Base-by-base conservation (phyloP, 1,140 invertebrate species). In the Neodiprion virginianus region DNA sequence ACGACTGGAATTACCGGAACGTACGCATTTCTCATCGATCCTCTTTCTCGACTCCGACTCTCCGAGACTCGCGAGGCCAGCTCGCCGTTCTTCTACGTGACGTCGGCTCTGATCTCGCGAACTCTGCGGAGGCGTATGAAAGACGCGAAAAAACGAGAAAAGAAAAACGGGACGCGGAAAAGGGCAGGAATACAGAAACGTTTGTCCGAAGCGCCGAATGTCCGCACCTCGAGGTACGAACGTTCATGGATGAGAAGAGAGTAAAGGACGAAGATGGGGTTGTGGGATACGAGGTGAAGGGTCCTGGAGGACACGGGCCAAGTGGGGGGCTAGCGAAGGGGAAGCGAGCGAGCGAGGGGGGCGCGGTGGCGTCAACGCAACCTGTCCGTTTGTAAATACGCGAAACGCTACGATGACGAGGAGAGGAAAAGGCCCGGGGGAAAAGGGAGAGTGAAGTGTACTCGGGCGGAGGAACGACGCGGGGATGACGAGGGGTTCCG, bases 1-100 rank as follows among this genome's bases (percentile, higher is more conserved):
- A 7, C 17, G 48, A 23, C 50, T 12, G 67, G 67, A 74, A 49
- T 68, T 68, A 65, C 48, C 67, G 12, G 67, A 48, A 66, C 74
- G 50, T 48, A 68, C 67, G 69, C 70, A 72, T 70, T 70, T 73
- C 72, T 69, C 67, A 53, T 69, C 23, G 50, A 23, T 73, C 21
- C 72, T 40, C 48, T 9, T 40, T 67, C 69, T 68, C 71, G 21
- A 61, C 69, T 71, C 67, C 49, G 68, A 40, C 28, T 40, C 5
- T 40, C 28, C 28, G 28, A 40, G 28, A 5, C 28, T 40, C 28
- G 28, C 28, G 28, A 40, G 28, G 28, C 5, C 28, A 5, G 28
- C 5, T 40, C 28, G 28, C 28, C 5, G 28, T 40, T 75, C 71
- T 75, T 61, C 67, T 61, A 28, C 40, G 53, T 61, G 23, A 48